Percentiles rank a stretch among this genome's conserved stretches.
These are phyloP conservation scores for Margaritifera margaritifera DNA, from an alignment of 2,888 invertebrate species.

Conservation along the genomic window DNA sequence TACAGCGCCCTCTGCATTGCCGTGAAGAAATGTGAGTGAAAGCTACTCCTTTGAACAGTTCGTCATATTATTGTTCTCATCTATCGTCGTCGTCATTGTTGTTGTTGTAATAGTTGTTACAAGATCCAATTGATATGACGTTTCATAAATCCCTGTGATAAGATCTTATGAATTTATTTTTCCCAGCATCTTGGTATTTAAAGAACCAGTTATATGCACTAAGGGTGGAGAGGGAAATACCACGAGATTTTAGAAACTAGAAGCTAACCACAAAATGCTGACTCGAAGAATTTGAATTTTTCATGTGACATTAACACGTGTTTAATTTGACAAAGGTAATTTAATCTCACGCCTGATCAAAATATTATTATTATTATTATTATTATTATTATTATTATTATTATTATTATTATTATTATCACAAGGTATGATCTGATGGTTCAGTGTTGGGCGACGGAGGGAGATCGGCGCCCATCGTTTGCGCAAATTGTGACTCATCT, in stretches of 20 bases:
- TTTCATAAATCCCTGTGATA: not conserved
- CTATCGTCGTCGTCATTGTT: not conserved
- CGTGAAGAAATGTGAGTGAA: constrained; percentile 82
- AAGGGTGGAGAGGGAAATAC: no score
- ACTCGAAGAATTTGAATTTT: no score
- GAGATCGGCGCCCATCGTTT: constrained; percentile 88
- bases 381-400: not conserved
- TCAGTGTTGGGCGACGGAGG: constrained; percentile 93
- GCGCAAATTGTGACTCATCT: constrained; percentile 85
- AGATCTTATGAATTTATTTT: not conserved
- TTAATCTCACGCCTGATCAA: no score
- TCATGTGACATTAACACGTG: no score
- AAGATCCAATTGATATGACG: not conserved
- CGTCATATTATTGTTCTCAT: not conserved
- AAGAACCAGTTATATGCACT: not conserved
- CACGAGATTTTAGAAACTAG: no score
- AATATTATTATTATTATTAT: not conserved
- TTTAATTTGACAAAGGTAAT: no score
- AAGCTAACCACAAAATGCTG: no score
- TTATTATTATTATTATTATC: constrained; percentile 4
- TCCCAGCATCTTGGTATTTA: not conserved
- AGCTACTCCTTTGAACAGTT: no score
- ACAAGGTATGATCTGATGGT: constrained; percentile 90
- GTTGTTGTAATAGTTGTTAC: not conserved
- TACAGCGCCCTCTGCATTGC: constrained; percentile 95